A percentile compares a stretch with the other conserved stretches of the same genome.
These are phyloP conservation scores for Campoplex nolae DNA, from an alignment of 2,888 invertebrate genomes.

Conservation along the genomic window DNA sequence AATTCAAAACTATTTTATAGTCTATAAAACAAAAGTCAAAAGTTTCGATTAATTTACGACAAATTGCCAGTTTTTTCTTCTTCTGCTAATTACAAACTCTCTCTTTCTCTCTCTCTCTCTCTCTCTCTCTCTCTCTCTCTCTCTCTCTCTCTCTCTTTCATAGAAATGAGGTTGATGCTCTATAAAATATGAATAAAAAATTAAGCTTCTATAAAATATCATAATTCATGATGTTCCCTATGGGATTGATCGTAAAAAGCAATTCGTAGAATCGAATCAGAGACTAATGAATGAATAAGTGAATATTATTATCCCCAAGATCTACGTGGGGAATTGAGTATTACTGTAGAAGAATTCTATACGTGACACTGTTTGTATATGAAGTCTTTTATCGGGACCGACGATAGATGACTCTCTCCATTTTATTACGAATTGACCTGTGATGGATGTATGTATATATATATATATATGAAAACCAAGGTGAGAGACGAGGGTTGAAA, in stretches of 20 bases:
- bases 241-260: constrained; percentile 34
- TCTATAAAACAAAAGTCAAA: neutral
- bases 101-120: too few species aligned
- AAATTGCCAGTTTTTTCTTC: neutral
- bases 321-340: neutral
- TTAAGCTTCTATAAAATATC: neutral
- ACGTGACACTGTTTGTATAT: neutral
- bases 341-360: neutral
- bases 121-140: too few species aligned
- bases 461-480: neutral
- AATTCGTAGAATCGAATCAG: constrained; percentile 13
- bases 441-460: neutral
- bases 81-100: neutral
- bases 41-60: neutral
- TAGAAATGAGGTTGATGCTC: neutral
- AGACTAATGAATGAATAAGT: constrained; percentile 38
- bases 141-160: too few species aligned
- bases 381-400: constrained; percentile 1
- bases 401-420: constrained; percentile 21
- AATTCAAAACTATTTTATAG: neutral
- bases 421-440: constrained; percentile 15
- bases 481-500: neutral
- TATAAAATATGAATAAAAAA: neutral
- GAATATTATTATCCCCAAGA: constrained; percentile 19
- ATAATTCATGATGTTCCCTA: constrained; percentile 33